These are phyloP conservation scores for Mimas tiliae DNA, from an alignment of 2,888 invertebrate genomes.

Conservation along the genomic window DNA sequence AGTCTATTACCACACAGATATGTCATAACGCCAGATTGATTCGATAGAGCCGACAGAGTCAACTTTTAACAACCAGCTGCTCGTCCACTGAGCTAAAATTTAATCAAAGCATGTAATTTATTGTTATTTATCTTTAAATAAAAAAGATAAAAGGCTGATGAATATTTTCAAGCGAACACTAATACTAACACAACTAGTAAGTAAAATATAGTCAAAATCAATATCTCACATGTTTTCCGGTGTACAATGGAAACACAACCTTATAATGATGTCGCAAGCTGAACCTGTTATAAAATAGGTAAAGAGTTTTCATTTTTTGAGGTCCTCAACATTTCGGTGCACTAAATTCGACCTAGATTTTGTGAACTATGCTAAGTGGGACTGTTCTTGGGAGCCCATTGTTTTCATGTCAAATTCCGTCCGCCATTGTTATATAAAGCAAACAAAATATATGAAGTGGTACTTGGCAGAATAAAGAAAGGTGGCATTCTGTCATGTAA, in stretches of 20 bases:
- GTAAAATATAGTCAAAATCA: background rate
- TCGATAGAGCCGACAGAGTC: too few relatives aligned
- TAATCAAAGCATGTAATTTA: too few relatives aligned
- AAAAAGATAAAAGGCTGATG: too few relatives aligned
- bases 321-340: background rate
- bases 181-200: background rate
- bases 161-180: too few relatives aligned
- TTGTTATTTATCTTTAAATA: too few relatives aligned
- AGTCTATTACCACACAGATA: too few relatives aligned
- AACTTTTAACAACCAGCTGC: too few relatives aligned
- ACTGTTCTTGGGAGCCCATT: constrained; percentile 13
- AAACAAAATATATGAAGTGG: constrained; percentile 12
- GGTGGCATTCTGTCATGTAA: background rate
- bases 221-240: background rate
- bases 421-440: constrained; percentile 12
- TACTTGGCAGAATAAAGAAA: background rate
- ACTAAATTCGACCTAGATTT: constrained; percentile 18
- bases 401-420: constrained; percentile 13
- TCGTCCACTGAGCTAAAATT: too few relatives aligned
- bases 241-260: constrained; percentile 3
- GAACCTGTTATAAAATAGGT: constrained; percentile 22
- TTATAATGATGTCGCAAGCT: background rate
- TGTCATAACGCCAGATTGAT: too few relatives aligned
- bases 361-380: constrained; percentile 9
- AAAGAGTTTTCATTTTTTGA: constrained; percentile 13